A percentile compares a stretch with the other conserved stretches of the same genome.
These are phyloP conservation scores for Propithecus coquereli DNA, from an alignment of 2,113 vertebrate species.

Conservation along the genomic window DNA sequence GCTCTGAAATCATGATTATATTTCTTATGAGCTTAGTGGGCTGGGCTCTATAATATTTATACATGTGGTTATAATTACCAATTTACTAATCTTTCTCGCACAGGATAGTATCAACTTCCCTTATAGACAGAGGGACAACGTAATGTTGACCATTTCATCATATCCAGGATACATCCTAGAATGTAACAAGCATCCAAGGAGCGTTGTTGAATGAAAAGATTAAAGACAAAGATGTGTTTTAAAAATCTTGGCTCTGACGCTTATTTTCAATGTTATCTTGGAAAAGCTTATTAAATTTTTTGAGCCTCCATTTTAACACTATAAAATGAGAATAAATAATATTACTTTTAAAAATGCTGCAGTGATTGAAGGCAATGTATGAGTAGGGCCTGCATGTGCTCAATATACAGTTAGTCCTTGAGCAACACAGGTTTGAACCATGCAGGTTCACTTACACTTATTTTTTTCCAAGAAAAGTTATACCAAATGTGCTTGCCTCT, in stretches of 20 bases:
- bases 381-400: not conserved
- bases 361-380: not conserved
- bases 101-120: not conserved
- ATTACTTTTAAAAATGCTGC: not conserved
- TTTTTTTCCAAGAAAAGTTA: not conserved
- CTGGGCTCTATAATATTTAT: not conserved
- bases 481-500: not conserved
- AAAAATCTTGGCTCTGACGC: not conserved
- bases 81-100: not conserved
- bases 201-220: not conserved
- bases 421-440: not conserved
- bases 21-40: not conserved
- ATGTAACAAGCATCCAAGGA: not conserved
- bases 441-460: not conserved
- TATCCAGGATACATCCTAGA: not conserved
- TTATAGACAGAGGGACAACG: not conserved
- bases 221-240: not conserved
- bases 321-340: not conserved
- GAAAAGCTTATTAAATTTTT: not conserved
- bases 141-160: not conserved
- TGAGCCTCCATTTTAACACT: not conserved
- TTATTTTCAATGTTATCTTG: not conserved
- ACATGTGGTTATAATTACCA: not conserved
- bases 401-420: not conserved
- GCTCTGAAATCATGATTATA: not conserved